Conservation (phyloP, 2,888 invertebrate species). For the Nematopogon swammerdamellus region DNA sequence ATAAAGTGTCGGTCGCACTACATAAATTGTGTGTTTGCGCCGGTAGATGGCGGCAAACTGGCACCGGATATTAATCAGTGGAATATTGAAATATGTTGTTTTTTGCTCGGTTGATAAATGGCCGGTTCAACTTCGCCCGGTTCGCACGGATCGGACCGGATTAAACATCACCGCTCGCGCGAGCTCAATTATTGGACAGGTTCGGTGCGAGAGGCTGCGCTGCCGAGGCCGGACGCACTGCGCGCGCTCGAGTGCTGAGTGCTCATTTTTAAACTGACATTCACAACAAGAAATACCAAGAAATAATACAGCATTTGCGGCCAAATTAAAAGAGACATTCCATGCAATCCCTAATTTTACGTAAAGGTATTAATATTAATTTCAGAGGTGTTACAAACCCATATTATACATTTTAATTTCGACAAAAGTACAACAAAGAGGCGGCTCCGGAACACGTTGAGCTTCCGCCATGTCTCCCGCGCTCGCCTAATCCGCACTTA, state of each 20-base stretch:
- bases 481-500: neutral
- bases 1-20: conserved; percentile 37
- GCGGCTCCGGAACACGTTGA: neutral
- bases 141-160: neutral
- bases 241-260: no score
- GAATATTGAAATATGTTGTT: conserved; percentile 57
- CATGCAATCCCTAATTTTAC: no score
- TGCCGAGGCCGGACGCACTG: no score
- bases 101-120: conserved; percentile 50
- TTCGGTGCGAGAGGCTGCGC: no score
- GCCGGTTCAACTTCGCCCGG: neutral
- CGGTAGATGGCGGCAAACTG: conserved; percentile 36
- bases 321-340: no score
- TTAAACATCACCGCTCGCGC: neutral
- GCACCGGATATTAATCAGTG: conserved; percentile 56
- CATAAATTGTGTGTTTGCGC: conserved; percentile 55
- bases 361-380: no score
- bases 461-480: neutral
- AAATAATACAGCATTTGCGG: no score
- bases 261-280: no score
- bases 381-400: no score
- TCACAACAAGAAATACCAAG: no score
- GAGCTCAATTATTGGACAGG: neutral
- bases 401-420: no score
- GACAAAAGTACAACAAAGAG: neutral